A percentile compares a stretch with the other conserved stretches of the same genome.
Evolutionary conservation across 2,888 invertebrate species (phyloP).

Genomic region (Dinocampus coccinellae): DNA sequence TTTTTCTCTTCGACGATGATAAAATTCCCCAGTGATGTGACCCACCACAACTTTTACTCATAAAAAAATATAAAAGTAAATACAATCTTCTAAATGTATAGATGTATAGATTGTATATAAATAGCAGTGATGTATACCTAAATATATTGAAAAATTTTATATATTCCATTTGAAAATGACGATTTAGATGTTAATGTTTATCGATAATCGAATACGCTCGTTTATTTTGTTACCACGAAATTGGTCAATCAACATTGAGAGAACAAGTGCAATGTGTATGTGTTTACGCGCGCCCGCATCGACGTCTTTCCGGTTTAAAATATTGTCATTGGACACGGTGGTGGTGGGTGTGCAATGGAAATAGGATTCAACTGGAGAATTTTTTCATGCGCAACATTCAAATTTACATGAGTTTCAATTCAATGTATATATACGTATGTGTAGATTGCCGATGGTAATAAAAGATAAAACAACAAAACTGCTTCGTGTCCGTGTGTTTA

Average conservation of each 20-base stretch:
- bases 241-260: background rate
- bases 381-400: slow-evolving; percentile 33
- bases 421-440: background rate
- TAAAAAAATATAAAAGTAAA: background rate
- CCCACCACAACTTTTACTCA: slow-evolving; percentile 3
- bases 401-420: slow-evolving; percentile 46
- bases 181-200: background rate
- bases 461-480: slow-evolving; percentile 16
- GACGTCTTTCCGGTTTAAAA: slow-evolving; percentile 27
- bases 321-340: slow-evolving; percentile 13
- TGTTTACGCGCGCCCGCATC: background rate
- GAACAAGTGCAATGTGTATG: background rate
- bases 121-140: background rate
- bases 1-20: background rate
- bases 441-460: slow-evolving; percentile 10
- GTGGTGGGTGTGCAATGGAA: slow-evolving; percentile 4
- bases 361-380: slow-evolving; percentile 19
- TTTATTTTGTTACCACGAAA: slow-evolving; percentile 4
- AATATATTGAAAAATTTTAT: background rate
- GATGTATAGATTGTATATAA: too few species aligned
- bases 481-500: background rate
- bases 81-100: background rate
- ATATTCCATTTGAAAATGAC: background rate
- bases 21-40: slow-evolving; percentile 15
- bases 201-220: background rate